Percentiles rank a stretch among this genome's conserved stretches.
Conservation (phyloP, 37 sponge, comb jelly and placozoan species). For the Aphrocallistes beatrix region DNA sequence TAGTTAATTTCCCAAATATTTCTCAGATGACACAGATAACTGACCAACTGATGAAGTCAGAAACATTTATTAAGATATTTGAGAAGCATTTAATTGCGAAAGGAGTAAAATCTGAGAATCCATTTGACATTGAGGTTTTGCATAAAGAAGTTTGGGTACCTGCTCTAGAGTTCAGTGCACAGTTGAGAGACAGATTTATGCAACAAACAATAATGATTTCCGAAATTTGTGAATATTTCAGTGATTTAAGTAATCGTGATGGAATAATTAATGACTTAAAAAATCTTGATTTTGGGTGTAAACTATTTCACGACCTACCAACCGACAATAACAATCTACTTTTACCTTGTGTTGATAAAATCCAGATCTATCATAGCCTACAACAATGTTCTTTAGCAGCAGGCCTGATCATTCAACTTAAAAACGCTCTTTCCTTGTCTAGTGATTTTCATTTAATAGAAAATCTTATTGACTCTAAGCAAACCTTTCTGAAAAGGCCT, state of each 20-base stretch:
- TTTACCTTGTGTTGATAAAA: background rate
- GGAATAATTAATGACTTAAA: background rate
- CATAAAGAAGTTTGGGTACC: background rate
- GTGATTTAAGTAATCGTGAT: background rate
- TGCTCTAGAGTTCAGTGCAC: background rate
- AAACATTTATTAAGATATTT: background rate
- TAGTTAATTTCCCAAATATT: background rate
- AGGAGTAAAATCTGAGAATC: background rate
- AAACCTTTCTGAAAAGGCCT: background rate
- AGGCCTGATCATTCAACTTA: background rate
- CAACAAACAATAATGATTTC: background rate
- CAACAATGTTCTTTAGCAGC: background rate
- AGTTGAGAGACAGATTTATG: background rate
- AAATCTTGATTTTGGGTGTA: background rate
- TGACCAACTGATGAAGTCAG: background rate
- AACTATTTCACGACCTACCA: background rate
- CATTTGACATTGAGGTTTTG: background rate
- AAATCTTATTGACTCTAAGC: background rate
- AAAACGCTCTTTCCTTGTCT: background rate
- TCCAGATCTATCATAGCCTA: background rate
- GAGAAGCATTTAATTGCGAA: background rate
- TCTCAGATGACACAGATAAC: background rate
- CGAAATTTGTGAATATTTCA: background rate
- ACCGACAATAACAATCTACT: background rate
- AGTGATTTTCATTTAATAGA: background rate